Conservation (phyloP, 2,888 invertebrate species). For the Helleia helle region DNA sequence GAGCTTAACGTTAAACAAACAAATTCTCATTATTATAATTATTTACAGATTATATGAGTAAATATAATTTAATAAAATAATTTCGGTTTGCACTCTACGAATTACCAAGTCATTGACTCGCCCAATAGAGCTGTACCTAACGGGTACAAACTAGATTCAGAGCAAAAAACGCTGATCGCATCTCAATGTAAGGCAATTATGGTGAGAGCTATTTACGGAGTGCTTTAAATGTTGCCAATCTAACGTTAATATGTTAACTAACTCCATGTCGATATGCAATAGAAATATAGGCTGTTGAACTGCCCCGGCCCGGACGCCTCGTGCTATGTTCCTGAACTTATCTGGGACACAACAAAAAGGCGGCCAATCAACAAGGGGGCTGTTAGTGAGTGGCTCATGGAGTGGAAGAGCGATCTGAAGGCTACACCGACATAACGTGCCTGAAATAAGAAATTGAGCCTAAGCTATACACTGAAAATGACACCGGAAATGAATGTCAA, state of each 20-base stretch:
- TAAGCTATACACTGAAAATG: too few relatives aligned
- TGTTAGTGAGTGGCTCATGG: too few relatives aligned
- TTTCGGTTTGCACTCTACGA: background rate
- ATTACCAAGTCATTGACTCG: background rate
- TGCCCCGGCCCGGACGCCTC: background rate
- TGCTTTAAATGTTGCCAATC: background rate
- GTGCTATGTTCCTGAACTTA: background rate
- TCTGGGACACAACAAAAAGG: too few relatives aligned
- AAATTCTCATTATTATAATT: background rate
- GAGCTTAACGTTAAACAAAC: background rate
- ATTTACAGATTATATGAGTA: background rate
- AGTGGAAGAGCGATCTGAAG: too few relatives aligned
- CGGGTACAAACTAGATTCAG: background rate
- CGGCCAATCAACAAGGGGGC: too few relatives aligned
- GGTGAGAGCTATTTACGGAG: background rate
- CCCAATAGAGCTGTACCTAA: background rate
- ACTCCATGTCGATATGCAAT: background rate
- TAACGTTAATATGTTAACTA: background rate
- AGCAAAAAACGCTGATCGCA: background rate
- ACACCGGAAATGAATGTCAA: too few relatives aligned
- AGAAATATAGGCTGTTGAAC: background rate
- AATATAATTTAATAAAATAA: background rate
- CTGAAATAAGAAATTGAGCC: too few relatives aligned
- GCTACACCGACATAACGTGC: too few relatives aligned
- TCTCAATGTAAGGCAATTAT: background rate